Base-by-base conservation (phyloP, 1,140 invertebrate species). In the Diplogasteroides magnus region DNA sequence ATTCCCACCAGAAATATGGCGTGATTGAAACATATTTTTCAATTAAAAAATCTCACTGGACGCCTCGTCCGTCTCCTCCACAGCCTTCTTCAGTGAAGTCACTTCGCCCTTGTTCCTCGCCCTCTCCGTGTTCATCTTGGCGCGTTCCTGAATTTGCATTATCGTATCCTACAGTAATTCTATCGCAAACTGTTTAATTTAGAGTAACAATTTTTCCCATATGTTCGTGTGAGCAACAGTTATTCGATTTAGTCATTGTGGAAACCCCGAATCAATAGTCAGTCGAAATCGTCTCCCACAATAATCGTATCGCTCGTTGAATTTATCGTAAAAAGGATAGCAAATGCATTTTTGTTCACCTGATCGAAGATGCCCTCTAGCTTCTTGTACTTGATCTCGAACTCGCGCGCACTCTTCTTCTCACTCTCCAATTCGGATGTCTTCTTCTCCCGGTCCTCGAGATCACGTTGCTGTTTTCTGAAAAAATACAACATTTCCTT, bases 351-450 rank as follows among this genome's bases (percentile, higher is more conserved):
- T 48, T 19, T 48, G 6, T 19, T 48, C 37, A 48, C 37, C n/a
- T 74, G 56, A n/a, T 83, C 76, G 61, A 75, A 83, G 11, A 81
- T 60, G 25, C 37, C 64, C 57, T 82, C 80, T 69, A 82, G 61
- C 56, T 78, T 83, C 14, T 72, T 71, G 67, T 83, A 76, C 29
- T 82, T 77, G 55, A 73, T 80, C 68, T 79, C 81, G 57, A 74
- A 79, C 64, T 82, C 80, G 32, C 72, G 66, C 14, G 70, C 59
- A 19, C 37, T 66, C 32, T 72, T 74, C n/a, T 59, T 67, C 26
- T 78, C 74, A 57, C 31, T 64, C 57, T 76, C 69, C 28, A 66
- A 70, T 29, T 81, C 78, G 64, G 37, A 11, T 19, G 37, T 19
- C 37, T 48, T 48, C 28, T 75, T 69, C 29, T 76, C 76, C 25